These are phyloP conservation scores for Polydesmus complanatus DNA, from an alignment of 2,888 invertebrate species.

Conservation along the genomic window DNA sequence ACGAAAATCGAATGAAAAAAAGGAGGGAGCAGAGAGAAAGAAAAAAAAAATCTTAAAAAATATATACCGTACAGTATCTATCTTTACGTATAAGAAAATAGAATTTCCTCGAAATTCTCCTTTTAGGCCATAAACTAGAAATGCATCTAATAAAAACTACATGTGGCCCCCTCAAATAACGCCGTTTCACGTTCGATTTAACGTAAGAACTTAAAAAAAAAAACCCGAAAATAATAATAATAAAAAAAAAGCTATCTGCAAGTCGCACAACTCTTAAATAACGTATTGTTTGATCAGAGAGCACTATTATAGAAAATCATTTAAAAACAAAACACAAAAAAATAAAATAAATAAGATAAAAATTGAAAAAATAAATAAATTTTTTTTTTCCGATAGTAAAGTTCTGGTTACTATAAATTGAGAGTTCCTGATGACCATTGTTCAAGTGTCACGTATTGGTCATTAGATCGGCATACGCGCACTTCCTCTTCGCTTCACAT, in stretches of 20 bases:
- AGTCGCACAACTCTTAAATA: too few species aligned
- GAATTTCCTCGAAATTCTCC: not conserved
- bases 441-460: too few species aligned
- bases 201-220: not conserved
- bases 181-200: not conserved
- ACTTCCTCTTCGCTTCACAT: not conserved
- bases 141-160: not conserved
- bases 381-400: too few species aligned
- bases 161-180: not conserved
- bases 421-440: not conserved
- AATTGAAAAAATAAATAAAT: too few species aligned
- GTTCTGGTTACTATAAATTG: not conserved
- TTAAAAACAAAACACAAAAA: too few species aligned
- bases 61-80: not conserved
- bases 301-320: too few species aligned
- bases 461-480: not conserved
- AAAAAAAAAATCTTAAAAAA: not conserved
- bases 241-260: too few species aligned
- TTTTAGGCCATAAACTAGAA: not conserved
- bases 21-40: not conserved
- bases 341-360: too few species aligned
- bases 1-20: not conserved
- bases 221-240: too few species aligned
- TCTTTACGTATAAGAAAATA: not conserved
- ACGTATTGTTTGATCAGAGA: too few species aligned